Conservation (phyloP, 2,888 invertebrate species). For the Campaea margaritaria region DNA sequence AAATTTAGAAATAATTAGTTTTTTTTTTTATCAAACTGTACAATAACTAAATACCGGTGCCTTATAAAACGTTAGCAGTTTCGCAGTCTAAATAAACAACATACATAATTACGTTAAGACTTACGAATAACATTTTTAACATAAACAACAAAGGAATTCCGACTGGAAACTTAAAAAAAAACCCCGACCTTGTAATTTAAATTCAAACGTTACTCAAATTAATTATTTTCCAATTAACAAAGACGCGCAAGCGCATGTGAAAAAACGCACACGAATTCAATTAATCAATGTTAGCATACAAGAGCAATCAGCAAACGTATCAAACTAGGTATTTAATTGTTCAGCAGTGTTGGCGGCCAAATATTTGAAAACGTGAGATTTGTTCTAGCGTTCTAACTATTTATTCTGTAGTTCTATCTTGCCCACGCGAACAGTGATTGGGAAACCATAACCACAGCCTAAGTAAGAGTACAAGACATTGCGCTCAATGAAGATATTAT, state of each 20-base stretch:
- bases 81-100: too few relatives aligned
- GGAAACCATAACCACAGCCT: conserved; percentile 24
- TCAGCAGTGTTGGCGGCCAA: conserved; percentile 31
- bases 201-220: neutral
- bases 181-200: neutral
- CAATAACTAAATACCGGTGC: too few relatives aligned
- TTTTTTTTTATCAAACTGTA: too few relatives aligned
- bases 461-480: neutral
- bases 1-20: too few relatives aligned
- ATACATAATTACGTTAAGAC: too few relatives aligned
- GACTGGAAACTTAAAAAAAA: too few relatives aligned
- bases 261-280: conserved; percentile 22
- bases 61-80: too few relatives aligned
- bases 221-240: conserved; percentile 13
- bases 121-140: too few relatives aligned
- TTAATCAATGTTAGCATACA: conserved; percentile 18
- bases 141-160: too few relatives aligned
- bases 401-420: conserved; percentile 22
- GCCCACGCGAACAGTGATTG: conserved; percentile 35
- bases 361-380: conserved; percentile 35
- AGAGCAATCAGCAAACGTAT: conserved; percentile 29
- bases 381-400: conserved; percentile 28
- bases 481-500: conserved; percentile 36
- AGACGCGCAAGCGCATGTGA: conserved; percentile 10
- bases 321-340: conserved; percentile 37